Evolutionary conservation across 2,888 invertebrate species (phyloP).

Genomic region (Prosapia bicincta): DNA sequence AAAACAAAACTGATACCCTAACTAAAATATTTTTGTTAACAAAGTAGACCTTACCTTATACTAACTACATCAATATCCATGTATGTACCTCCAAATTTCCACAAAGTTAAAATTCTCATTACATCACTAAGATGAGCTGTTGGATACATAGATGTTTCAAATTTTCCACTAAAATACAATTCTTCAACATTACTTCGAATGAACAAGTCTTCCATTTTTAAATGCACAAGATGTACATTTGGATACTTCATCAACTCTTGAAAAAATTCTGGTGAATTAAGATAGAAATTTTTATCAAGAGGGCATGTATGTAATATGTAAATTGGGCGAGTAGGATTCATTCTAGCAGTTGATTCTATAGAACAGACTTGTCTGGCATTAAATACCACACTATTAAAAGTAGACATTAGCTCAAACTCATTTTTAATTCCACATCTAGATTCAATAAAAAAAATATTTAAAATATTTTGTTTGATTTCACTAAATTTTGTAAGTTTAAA

Average conservation of each 20-base stretch:
- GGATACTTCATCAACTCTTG: slow-evolving; percentile 47
- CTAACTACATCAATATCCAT: slow-evolving; percentile 33
- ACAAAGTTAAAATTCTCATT: slow-evolving; percentile 27
- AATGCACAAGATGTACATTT: slow-evolving; percentile 9
- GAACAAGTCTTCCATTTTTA: slow-evolving; percentile 11
- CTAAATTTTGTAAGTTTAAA: neutral
- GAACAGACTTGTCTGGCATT: slow-evolving; percentile 24
- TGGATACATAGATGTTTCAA: slow-evolving; percentile 24
- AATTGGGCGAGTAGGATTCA: slow-evolving; percentile 18
- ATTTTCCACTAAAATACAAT: slow-evolving; percentile 5
- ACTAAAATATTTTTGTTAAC: too few species aligned
- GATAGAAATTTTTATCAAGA: slow-evolving; percentile 14
- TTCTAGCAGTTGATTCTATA: slow-evolving; percentile 22
- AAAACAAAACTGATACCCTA: too few species aligned
- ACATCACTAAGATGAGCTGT: slow-evolving; percentile 32
- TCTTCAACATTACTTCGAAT: neutral
- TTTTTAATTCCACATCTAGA: neutral
- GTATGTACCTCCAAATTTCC: slow-evolving; percentile 32
- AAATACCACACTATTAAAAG: slow-evolving; percentile 10
- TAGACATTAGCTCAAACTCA: neutral
- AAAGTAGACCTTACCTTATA: slow-evolving; percentile 32
- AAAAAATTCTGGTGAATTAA: slow-evolving; percentile 35
- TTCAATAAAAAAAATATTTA: slow-evolving; percentile 17
- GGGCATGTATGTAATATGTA: slow-evolving; percentile 23
- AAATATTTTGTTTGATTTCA: slow-evolving; percentile 11